phyloP scores from a whole-genome alignment of 2,888 invertebrate genomes.

The Plutella xylostella region DNA sequence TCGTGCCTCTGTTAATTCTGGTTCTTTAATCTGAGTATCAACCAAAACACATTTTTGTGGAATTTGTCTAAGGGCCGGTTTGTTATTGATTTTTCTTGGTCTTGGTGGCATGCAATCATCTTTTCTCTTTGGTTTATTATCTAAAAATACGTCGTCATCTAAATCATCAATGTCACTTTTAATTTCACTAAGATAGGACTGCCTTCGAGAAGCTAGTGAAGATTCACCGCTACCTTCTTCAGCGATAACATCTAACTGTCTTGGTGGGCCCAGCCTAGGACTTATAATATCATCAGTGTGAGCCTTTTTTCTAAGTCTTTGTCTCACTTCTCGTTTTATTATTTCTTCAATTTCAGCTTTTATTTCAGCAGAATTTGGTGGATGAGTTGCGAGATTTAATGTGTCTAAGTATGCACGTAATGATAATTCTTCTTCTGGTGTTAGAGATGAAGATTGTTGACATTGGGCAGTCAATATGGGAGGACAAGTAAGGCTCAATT shows the following conservation, averaged over 20 bases:
- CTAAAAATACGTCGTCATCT: conserved; percentile 58
- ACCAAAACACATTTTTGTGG: conserved; percentile 68
- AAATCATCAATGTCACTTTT: conserved; percentile 57
- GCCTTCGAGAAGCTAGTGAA: conserved; percentile 68
- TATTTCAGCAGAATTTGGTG: conserved; percentile 47
- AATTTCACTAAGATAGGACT: conserved; percentile 61
- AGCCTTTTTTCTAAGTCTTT: conserved; percentile 49
- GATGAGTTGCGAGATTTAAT: conserved; percentile 65
- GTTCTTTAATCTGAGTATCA: conserved; percentile 72
- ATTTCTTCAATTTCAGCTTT: conserved; percentile 57
- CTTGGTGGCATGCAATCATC: background rate
- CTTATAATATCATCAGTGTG: conserved; percentile 43
- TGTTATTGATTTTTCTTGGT: background rate
- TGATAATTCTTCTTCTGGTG: conserved; percentile 68
- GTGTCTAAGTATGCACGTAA: conserved; percentile 67
- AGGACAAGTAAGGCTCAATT: conserved; percentile 47
- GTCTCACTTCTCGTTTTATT: conserved; percentile 53
- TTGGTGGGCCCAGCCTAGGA: conserved; percentile 69
- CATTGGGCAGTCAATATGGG: conserved; percentile 52
- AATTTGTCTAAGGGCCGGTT: conserved; percentile 35
- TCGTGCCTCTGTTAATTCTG: conserved; percentile 68
- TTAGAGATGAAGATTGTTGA: conserved; percentile 50
- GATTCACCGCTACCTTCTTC: conserved; percentile 80
- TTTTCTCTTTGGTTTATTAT: conserved; percentile 21
- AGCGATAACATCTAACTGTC: conserved; percentile 81